Percentiles rank a stretch among this genome's conserved stretches.
These are phyloP conservation scores for Chaetura pelagica DNA, from an alignment of 2,113 vertebrate species.

Conservation along the genomic window DNA sequence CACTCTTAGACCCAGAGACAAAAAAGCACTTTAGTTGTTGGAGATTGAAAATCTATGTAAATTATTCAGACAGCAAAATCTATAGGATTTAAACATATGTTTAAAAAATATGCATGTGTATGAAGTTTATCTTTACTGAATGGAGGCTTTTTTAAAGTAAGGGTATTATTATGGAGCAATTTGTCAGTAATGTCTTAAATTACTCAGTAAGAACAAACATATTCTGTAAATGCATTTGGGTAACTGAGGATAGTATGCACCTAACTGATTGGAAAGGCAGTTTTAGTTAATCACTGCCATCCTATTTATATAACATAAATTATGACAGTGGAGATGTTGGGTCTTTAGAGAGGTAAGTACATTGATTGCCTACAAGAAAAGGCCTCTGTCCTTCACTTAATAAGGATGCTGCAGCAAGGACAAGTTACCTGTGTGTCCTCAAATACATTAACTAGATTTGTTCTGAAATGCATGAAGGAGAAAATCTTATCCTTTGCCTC, in stretches of 20 bases:
- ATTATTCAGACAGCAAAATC: neutral
- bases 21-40: neutral
- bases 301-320: neutral
- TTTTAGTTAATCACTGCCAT: neutral
- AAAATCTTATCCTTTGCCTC: neutral
- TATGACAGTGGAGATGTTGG: neutral
- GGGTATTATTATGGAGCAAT: neutral
- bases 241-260: neutral
- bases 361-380: neutral
- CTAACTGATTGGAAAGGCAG: neutral
- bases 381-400: neutral
- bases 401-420: neutral
- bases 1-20: neutral
- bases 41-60: neutral
- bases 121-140: neutral
- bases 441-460: neutral
- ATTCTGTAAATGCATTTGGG: neutral
- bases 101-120: neutral
- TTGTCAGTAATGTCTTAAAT: neutral
- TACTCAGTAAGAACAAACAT: neutral
- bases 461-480: neutral
- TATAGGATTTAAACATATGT: neutral
- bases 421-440: neutral
- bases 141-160: neutral
- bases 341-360: neutral